Evolutionary conservation across 2,113 vertebrate genomes (phyloP), one percentile per base, ranked within the genome.

Genomic region (Stegastes partitus): DNA sequence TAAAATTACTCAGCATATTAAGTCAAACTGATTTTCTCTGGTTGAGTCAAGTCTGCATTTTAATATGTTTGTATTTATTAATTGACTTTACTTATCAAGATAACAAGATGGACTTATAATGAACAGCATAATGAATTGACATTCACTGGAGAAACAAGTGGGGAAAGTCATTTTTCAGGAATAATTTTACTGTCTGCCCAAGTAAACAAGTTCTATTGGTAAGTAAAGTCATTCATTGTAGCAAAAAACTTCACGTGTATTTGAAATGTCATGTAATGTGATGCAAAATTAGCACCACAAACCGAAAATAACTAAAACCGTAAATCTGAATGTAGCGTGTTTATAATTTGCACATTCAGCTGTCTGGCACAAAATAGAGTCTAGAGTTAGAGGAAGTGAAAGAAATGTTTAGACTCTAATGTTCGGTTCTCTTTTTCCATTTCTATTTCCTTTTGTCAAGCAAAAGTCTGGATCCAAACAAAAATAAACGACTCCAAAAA

Each of bases 41-140:
- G 26, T 55, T 0, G 23, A 74, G 2, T 72, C 49, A 34, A 68
- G 16, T n/a, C 18, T 63, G 14, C 11, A 26, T 45, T 61, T 63
- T 6, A 68, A 74, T 69, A 34, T 23, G 5, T 77, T 68, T 64
- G 50, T 55, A 49, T 74, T 18, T 51, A 58, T 69, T 61, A 57
- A 59, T 42, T 51, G 19, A 53, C 26, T 50, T 64, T 55, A 28
- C 14, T 77, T 12, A 53, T 56, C n/a, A 23, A 18, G 14, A 45
- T 50, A 25, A 77, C 10, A 57, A n/a, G 1, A 34, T 19, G 18
- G 12, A 37, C 49, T 51, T 50, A 5, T 19, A 3, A 28, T 63
- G n/a, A 74, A 12, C 10, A 68, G n/a, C 50, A 47, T 15, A 23
- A 19, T 65, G 45, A 53, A 53, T 11, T 22, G 1, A 14, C 44